Conservation (phyloP, 2,113 vertebrate species). For the Coptodon rendalli region DNA sequence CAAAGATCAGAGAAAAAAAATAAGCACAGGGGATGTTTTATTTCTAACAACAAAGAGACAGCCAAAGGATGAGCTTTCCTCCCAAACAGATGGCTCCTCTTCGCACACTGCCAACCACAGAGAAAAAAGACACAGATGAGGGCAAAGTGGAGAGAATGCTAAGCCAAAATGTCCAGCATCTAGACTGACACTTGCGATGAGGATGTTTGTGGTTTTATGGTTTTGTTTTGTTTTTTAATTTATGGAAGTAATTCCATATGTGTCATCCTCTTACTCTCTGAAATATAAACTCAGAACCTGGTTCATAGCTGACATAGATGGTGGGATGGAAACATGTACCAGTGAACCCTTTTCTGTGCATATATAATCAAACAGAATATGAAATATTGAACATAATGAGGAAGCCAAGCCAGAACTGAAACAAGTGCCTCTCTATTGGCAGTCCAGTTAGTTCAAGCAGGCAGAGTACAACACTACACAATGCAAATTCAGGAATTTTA, state of each 20-base stretch:
- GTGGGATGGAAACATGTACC: not conserved
- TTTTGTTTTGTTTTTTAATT: not conserved
- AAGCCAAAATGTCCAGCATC: not conserved
- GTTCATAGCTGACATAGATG: not conserved
- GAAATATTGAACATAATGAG: slow-evolving; percentile 36
- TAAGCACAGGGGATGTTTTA: not conserved
- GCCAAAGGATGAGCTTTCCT: slow-evolving; percentile 9
- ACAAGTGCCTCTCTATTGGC: not conserved
- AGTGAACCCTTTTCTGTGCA: not conserved
- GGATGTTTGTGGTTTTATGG: not conserved
- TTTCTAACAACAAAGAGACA: not conserved
- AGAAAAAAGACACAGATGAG: not conserved
- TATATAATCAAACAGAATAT: slow-evolving; percentile 13
- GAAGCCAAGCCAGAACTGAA: not conserved
- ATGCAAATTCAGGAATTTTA: not conserved
- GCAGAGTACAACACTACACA: not conserved
- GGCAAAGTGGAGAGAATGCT: not conserved
- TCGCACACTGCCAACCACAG: not conserved
- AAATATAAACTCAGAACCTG: not conserved
- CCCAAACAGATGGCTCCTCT: slow-evolving; percentile 29
- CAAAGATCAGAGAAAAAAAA: not conserved
- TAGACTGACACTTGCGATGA: not conserved
- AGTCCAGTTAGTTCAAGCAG: not conserved
- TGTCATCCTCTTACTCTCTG: not conserved
- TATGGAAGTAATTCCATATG: not conserved